These are phyloP conservation scores for Pterophyllum scalare DNA, from an alignment of 2,113 vertebrate genomes.

Conservation along the genomic window DNA sequence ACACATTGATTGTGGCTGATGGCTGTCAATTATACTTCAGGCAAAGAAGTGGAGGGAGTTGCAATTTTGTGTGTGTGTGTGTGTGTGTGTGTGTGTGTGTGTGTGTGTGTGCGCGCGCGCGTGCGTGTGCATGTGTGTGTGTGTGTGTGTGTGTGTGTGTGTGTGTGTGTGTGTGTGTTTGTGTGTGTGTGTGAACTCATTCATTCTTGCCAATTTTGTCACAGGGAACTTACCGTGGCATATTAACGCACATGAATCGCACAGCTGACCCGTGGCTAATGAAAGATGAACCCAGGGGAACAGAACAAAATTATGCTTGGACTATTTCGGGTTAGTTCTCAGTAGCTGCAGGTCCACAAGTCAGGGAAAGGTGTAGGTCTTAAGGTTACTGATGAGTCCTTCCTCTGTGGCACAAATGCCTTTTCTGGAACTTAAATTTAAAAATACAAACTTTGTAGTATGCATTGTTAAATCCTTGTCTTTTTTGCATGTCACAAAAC, in stretches of 20 bases:
- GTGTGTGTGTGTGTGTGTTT: too few relatives aligned
- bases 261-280: slow-evolving; percentile 22
- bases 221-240: neutral
- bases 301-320: slow-evolving; percentile 5
- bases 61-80: neutral
- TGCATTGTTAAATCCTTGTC: neutral
- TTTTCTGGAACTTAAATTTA: neutral
- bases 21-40: slow-evolving; percentile 24
- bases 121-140: too few relatives aligned
- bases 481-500: neutral
- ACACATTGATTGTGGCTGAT: slow-evolving; percentile 31
- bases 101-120: too few relatives aligned
- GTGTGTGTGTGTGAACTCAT: neutral
- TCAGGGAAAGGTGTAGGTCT: slow-evolving; percentile 15
- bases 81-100: neutral
- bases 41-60: neutral
- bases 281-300: slow-evolving; percentile 20
- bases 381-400: slow-evolving; percentile 15
- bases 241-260: neutral
- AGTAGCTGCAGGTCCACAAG: neutral
- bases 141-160: too few relatives aligned
- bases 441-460: neutral
- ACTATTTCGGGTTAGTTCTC: slow-evolving; percentile 14
- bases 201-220: neutral
- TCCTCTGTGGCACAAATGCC: neutral